Conservation (phyloP, 2,797 vertebrate species). For the Micropoecilia bifurca region DNA sequence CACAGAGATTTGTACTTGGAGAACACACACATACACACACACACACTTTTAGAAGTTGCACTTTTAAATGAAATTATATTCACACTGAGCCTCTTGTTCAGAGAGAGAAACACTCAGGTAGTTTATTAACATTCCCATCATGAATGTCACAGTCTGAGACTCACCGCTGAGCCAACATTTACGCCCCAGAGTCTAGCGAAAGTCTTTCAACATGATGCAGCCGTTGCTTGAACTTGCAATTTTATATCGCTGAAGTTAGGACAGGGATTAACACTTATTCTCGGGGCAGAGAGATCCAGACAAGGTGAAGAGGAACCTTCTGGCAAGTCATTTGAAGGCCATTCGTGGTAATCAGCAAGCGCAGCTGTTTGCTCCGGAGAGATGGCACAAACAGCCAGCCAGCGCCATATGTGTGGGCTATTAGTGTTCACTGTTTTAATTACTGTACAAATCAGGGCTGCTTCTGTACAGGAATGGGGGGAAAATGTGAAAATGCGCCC, state of each 20-base stretch:
- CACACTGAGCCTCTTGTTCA: slow-evolving; percentile 15
- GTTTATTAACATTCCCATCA: slow-evolving; percentile 53
- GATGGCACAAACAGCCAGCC: slow-evolving; percentile 50
- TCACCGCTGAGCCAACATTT: slow-evolving; percentile 30
- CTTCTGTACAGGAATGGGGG: slow-evolving; percentile 24
- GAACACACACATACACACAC: slow-evolving; percentile 7
- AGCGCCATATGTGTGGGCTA: slow-evolving; percentile 62
- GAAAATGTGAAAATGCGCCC: slow-evolving; percentile 17
- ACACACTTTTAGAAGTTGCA: slow-evolving; percentile 26
- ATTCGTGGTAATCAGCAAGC: slow-evolving; percentile 53
- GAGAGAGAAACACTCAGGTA: slow-evolving; percentile 35
- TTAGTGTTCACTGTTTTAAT: slow-evolving; percentile 65
- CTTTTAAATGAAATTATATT: slow-evolving; percentile 49
- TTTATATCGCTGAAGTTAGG: slow-evolving; percentile 32
- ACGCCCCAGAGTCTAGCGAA: slow-evolving; percentile 49
- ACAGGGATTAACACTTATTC: slow-evolving; percentile 5
- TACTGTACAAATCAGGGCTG: slow-evolving; percentile 59
- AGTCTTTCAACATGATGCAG: slow-evolving; percentile 41
- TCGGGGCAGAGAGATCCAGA: slow-evolving; percentile 4
- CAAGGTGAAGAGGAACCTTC: slow-evolving; percentile 9
- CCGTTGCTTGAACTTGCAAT: slow-evolving; percentile 38
- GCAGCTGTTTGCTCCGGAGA: slow-evolving; percentile 63
- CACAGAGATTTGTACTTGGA: slow-evolving; percentile 37
- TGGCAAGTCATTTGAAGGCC: slow-evolving; percentile 51
- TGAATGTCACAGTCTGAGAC: slow-evolving; percentile 41